A percentile compares a stretch with the other conserved stretches of the same genome.
These are phyloP conservation scores for Ischnura elegans DNA, from an alignment of 2,888 invertebrate genomes.

Conservation along the genomic window DNA sequence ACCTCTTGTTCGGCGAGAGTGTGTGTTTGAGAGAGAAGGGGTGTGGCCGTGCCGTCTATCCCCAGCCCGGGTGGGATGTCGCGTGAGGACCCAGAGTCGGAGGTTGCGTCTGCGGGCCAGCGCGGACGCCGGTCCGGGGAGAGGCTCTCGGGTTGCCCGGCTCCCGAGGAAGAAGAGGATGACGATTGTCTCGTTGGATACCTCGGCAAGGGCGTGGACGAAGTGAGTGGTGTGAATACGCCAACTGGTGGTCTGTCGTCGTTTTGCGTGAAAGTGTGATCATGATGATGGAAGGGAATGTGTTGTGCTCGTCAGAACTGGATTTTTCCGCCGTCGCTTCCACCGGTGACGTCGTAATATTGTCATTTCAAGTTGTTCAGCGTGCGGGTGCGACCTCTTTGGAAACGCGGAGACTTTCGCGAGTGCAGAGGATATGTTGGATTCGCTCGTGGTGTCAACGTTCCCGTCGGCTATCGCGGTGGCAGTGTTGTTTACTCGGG, in stretches of 20 bases:
- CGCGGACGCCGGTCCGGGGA: constrained; percentile 39
- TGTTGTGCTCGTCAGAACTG: neutral
- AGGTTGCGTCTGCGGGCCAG: neutral
- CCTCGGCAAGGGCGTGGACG: constrained; percentile 80
- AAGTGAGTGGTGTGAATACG: constrained; percentile 77
- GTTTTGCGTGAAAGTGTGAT: neutral
- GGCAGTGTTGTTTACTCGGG: neutral
- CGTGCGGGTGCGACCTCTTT: neutral
- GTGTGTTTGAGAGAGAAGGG: constrained; percentile 13
- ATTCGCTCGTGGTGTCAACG: neutral
- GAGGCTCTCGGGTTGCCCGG: constrained; percentile 45
- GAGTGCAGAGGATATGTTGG: neutral
- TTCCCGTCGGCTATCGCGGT: neutral
- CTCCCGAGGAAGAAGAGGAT: constrained; percentile 76
- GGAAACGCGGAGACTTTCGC: neutral
- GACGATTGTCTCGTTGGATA: constrained; percentile 80
- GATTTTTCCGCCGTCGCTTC: neutral
- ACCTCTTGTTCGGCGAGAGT: neutral
- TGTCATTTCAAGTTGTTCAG: neutral
- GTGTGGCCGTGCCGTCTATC: neutral
- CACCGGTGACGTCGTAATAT: neutral
- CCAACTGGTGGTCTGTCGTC: neutral
- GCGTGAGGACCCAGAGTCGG: neutral
- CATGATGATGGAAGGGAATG: neutral
- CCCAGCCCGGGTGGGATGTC: neutral